Evolutionary conservation across 2,113 vertebrate species (phyloP).

Genomic region (Aegithalos caudatus): DNA sequence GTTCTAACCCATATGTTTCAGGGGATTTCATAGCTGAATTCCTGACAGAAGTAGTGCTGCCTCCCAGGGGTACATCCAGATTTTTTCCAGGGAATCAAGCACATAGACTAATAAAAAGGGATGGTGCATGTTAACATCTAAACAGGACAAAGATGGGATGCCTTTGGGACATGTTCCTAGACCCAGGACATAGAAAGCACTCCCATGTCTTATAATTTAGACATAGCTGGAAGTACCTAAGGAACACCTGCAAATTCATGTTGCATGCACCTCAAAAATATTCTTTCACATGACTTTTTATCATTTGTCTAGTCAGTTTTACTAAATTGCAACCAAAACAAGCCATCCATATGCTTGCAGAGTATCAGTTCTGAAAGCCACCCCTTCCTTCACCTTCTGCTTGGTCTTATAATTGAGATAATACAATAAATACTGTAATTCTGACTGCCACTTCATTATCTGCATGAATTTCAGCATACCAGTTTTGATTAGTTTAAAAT

Average conservation of each 20-base stretch:
- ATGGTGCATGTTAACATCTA: background rate
- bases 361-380: background rate
- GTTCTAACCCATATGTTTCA: background rate
- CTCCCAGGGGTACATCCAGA: background rate
- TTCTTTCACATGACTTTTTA: background rate
- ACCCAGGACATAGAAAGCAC: background rate
- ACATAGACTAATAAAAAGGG: background rate
- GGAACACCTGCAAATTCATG: background rate
- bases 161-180: background rate
- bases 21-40: background rate
- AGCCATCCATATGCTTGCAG: background rate
- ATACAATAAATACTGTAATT: background rate
- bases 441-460: slow-evolving; percentile 14
- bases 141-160: background rate
- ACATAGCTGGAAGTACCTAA: background rate
- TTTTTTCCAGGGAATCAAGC: background rate
- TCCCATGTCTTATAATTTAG: background rate
- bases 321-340: background rate
- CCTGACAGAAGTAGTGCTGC: background rate
- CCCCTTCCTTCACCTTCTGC: background rate
- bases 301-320: background rate
- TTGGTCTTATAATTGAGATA: background rate
- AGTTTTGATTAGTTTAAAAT: background rate
- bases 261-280: background rate
- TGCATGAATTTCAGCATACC: background rate